Percentiles rank a stretch among this genome's conserved stretches.
Evolutionary conservation across 2,888 invertebrate species (phyloP).

Genomic region (Cantharis nigra): DNA sequence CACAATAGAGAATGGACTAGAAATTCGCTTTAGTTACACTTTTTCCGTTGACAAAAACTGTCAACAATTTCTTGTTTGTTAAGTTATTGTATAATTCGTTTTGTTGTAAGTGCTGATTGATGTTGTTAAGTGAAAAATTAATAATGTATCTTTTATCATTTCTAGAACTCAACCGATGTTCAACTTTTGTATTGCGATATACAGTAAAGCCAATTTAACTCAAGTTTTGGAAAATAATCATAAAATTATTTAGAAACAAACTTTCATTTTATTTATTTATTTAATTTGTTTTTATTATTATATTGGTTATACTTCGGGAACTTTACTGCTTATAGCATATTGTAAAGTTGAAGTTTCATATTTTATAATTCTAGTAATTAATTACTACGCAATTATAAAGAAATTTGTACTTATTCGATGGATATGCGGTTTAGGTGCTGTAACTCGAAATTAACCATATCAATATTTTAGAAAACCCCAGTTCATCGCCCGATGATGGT

Average conservation of each 20-base stretch:
- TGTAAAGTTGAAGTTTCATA: background rate
- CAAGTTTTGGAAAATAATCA: background rate
- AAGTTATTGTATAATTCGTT: slow-evolving; percentile 18
- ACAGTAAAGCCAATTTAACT: background rate
- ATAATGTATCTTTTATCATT: background rate
- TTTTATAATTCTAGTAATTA: background rate
- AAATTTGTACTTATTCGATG: background rate
- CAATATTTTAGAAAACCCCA: no score
- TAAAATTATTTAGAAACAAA: background rate
- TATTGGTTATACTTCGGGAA: background rate
- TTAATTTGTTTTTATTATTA: background rate
- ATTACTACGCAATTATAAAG: background rate
- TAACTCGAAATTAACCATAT: no score
- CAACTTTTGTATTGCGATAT: background rate
- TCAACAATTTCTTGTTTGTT: slow-evolving; percentile 25
- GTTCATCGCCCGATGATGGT: no score
- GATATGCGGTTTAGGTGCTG: no score
- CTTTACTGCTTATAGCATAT: background rate
- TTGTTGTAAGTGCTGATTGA: background rate
- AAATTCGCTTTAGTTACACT: slow-evolving; percentile 20
- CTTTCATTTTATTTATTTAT: background rate
- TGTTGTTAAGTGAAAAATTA: background rate
- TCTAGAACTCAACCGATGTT: background rate
- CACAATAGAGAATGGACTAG: slow-evolving; percentile 39
- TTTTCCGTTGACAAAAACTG: slow-evolving; percentile 20